These are phyloP conservation scores for Aselliscus stoliczkanus DNA, from an alignment of 2,797 vertebrate species.

Conservation along the genomic window DNA sequence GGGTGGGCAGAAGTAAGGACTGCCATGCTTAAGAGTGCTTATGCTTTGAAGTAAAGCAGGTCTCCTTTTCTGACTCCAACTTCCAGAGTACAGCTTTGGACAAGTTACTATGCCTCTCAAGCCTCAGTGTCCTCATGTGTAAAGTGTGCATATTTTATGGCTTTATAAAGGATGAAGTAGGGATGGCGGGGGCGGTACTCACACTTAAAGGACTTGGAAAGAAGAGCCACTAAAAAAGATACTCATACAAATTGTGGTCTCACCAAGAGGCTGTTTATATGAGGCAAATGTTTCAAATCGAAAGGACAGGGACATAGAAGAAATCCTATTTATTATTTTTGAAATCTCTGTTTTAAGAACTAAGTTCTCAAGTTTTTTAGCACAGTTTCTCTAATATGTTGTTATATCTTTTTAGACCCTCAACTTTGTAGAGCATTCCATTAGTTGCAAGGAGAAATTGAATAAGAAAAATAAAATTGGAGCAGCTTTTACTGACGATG, in stretches of 20 bases:
- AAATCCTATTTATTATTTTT: background rate
- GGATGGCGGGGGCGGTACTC: no score
- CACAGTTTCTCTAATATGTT: background rate
- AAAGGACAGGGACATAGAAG: background rate
- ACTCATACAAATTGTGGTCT: background rate
- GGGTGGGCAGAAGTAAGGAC: background rate
- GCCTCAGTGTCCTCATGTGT: background rate
- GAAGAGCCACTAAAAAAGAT: background rate
- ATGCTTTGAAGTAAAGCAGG: background rate
- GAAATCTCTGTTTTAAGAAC: slow-evolving; percentile 26
- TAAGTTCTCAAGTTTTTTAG: background rate
- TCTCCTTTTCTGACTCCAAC: background rate
- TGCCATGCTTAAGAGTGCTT: background rate
- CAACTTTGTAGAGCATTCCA: slow-evolving; percentile 98
- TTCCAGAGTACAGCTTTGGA: background rate
- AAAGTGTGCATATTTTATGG: background rate
- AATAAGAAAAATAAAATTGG: slow-evolving; percentile 99
- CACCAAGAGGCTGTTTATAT: background rate
- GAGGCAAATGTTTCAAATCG: background rate
- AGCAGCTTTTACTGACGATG: slow-evolving; percentile 97
- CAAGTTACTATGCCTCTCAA: background rate
- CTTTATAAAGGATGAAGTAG: background rate
- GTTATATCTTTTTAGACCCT: slow-evolving; percentile 86
- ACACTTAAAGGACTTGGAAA: background rate
- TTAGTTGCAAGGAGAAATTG: slow-evolving; percentile 97